These are phyloP conservation scores for Phyto melanocephala DNA, from an alignment of 2,888 invertebrate species.

Conservation along the genomic window DNA sequence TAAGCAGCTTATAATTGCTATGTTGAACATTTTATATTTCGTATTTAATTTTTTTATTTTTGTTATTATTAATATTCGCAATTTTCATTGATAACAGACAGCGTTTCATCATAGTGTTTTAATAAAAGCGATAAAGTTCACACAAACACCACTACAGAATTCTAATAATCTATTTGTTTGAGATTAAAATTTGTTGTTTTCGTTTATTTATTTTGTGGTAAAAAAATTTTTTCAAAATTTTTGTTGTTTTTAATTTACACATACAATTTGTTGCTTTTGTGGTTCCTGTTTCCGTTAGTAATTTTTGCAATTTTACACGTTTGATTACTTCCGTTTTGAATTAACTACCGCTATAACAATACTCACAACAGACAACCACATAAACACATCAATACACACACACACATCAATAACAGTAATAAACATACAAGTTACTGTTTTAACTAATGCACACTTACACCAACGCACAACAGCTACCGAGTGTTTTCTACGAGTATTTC, in stretches of 20 bases:
- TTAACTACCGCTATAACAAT: conserved; percentile 42
- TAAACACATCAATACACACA: neutral
- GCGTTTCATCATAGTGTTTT: neutral
- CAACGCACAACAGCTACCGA: neutral
- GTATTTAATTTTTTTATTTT: neutral
- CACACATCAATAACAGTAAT: neutral
- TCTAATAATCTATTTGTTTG: conserved; percentile 5
- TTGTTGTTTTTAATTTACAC: neutral
- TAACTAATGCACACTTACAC: neutral
- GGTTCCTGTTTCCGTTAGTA: conserved; percentile 31
- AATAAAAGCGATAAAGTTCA: conserved; percentile 42
- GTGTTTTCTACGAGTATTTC: neutral
- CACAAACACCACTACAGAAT: conserved; percentile 26
- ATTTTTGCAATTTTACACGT: conserved; percentile 47
- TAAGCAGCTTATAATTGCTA: conserved; percentile 12
- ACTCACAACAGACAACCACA: neutral
- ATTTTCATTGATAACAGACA: conserved; percentile 39
- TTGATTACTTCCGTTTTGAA: conserved; percentile 48
- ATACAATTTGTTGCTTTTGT: neutral
- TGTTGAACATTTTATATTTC: neutral
- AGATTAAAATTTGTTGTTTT: neutral
- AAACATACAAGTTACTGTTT: neutral
- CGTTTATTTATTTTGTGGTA: neutral
- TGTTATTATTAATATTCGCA: neutral
- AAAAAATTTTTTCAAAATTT: neutral